Evolutionary conservation across 2,888 invertebrate species (phyloP), one percentile per base, ranked within the genome.

Genomic region (Drosophila macrothrix): DNA sequence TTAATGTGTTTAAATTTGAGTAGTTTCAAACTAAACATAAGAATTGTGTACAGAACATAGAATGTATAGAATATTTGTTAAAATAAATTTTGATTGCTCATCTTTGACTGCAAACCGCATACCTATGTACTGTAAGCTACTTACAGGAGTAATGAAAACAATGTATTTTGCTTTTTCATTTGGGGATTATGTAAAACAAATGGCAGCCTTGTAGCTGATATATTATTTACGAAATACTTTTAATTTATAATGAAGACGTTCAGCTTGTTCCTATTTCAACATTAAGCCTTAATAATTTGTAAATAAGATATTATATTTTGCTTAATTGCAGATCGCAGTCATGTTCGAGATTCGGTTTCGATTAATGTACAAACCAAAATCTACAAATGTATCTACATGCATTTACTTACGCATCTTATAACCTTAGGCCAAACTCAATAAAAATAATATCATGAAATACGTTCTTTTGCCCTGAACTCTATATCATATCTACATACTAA

Each of bases 1-100:
- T 46, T 9, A 53, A 74, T 66, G 66, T 66, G 12, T 50, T 66
- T 50, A 4, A 66, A 55, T 64, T 72, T 43, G 4, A 41, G 25
- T 49, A 54, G 33, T 62, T 54, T 31, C 0, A 2, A 64, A 22
- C 28, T 1, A 43, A 33, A 28, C 41, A 28, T n/a, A 22, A 14
- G 1, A 22, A 22, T 43, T 43, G 43, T 12, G 12, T 1, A 6
- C 12, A 12, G n/a, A n/a, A 43, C 6, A 6, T 22, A 14, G 22
- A 22, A 22, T 7, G n/a, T 41, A 2, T 4, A n/a, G 7, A 22
- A 46, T 6, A 43, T 22, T 22, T 22, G 6, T 1, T 10, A 2
- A 41, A 3, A 43, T 19, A 14, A 0, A 3, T 22, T 16, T 33
- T 22, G 9, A 14, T 22, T 33, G 53, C 25, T 16, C 25, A n/a